Evolutionary conservation across 2,113 vertebrate species (phyloP), one percentile per base, ranked within the genome.

Genomic region (Spea multiplicata): DNA sequence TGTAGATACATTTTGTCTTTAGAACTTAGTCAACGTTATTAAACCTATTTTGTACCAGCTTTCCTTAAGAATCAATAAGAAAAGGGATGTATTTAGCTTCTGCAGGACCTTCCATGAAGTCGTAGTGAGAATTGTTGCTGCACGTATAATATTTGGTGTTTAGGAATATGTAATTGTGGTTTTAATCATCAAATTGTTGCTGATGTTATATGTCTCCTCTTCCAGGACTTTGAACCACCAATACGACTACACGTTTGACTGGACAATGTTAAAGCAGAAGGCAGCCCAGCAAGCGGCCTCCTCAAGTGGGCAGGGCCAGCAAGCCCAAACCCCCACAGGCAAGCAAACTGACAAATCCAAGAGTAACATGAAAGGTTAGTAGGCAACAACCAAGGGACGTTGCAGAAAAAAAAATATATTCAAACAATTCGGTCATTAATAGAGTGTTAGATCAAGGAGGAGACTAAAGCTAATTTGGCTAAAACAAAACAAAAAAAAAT

Each of bases 281-380:
- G 97, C 97, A 87, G 97, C 97, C 86, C 97, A 98, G 88, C 96
- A 99, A 91, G 97, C 97, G 81, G 96, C 97, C 88, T 96, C 97
- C 89, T 95, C 97, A 88, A 98, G 96, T 95, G 96, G 95, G 91
- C 96, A 98, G 92, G 96, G 96, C 91, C 97, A 97, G 86, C 97
- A 95, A 94, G 96, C 96, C 93, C 96, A 97, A 95, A 98, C 97
- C 94, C 97, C 97, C 94, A 99, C 97, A 98, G 97, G 97, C 97
- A 99, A 99, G 96, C 97, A 99, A 98, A 98, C 96, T 98, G 97
- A 99, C 95, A 99, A 99, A 98, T 95, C 97, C 97, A 99, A 99
- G 96, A 97, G 95, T 98, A 99, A 99, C 96, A 96, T 99, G 96
- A 99, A 99, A 99, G 97, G 97, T 99, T 98, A 98, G 97, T 98